Conservation (phyloP, 2,888 invertebrate genomes). For the Cosmopolites sordidus region DNA sequence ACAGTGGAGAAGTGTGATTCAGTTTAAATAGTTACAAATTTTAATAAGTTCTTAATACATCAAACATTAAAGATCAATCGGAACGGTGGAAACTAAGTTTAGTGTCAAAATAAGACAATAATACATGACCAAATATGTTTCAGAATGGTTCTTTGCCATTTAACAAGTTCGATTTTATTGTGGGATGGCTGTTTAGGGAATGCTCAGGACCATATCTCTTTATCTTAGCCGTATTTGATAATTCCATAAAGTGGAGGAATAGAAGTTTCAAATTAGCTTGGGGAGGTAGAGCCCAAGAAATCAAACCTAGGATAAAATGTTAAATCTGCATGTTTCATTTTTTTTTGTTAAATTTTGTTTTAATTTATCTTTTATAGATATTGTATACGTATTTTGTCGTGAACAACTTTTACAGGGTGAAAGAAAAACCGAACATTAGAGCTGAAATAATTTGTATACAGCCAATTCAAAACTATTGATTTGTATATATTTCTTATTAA, state of each 20-base stretch:
- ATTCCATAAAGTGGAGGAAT: conserved; percentile 90
- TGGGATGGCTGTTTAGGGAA: conserved; percentile 94
- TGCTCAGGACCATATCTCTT: conserved; percentile 85
- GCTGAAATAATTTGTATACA: too few relatives aligned
- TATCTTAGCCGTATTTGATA: conserved; percentile 79
- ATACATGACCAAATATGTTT: conserved; percentile 32
- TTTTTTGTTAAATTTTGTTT: not conserved
- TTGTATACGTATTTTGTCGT: too few relatives aligned
- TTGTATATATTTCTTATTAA: too few relatives aligned
- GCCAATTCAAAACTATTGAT: too few relatives aligned
- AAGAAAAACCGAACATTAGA: too few relatives aligned
- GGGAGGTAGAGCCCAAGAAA: conserved; percentile 92
- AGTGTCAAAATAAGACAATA: too few relatives aligned
- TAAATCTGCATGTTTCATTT: not conserved
- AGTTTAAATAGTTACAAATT: too few relatives aligned
- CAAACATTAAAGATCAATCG: too few relatives aligned
- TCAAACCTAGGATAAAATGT: conserved; percentile 59
- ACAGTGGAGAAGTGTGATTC: too few relatives aligned
- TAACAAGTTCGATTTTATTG: conserved; percentile 87
- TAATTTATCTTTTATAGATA: not conserved
- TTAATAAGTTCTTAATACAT: too few relatives aligned
- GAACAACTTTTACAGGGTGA: too few relatives aligned
- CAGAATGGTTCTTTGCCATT: conserved; percentile 90
- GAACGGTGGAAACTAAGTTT: too few relatives aligned
- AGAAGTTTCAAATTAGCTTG: conserved; percentile 87